These are phyloP conservation scores for Apamea monoglypha DNA, from an alignment of 2,888 invertebrate species.

Conservation along the genomic window DNA sequence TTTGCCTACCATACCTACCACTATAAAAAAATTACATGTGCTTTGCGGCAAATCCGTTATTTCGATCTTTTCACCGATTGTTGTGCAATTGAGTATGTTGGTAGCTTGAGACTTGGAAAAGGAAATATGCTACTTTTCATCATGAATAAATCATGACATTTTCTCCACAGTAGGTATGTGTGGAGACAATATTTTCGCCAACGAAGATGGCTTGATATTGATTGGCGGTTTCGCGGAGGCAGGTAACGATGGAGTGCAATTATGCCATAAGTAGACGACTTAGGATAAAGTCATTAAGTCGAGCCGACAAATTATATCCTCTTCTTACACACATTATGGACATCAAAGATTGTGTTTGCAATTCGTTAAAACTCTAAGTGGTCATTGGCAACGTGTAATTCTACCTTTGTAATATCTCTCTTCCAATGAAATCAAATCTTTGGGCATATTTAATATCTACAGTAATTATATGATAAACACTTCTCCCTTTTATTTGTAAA, in stretches of 20 bases:
- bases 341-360: conserved; percentile 1
- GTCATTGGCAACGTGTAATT: conserved; percentile 1
- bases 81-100: too few relatives aligned
- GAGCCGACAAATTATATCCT: background rate
- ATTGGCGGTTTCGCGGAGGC: background rate
- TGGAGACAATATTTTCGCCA: background rate
- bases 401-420: background rate
- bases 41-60: too few relatives aligned
- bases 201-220: background rate
- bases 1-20: too few relatives aligned
- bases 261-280: background rate
- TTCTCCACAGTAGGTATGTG: too few relatives aligned
- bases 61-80: too few relatives aligned
- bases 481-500: background rate
- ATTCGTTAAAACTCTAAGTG: background rate
- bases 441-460: background rate
- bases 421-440: background rate
- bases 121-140: too few relatives aligned
- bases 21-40: too few relatives aligned
- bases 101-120: too few relatives aligned
- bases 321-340: background rate
- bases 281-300: background rate
- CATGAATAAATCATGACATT: too few relatives aligned
- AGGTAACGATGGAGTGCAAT: background rate
- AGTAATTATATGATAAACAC: background rate